Evolutionary conservation across 2,888 invertebrate genomes (phyloP), one percentile per base, ranked within the genome.

Genomic region (Serrognathus titanus): DNA sequence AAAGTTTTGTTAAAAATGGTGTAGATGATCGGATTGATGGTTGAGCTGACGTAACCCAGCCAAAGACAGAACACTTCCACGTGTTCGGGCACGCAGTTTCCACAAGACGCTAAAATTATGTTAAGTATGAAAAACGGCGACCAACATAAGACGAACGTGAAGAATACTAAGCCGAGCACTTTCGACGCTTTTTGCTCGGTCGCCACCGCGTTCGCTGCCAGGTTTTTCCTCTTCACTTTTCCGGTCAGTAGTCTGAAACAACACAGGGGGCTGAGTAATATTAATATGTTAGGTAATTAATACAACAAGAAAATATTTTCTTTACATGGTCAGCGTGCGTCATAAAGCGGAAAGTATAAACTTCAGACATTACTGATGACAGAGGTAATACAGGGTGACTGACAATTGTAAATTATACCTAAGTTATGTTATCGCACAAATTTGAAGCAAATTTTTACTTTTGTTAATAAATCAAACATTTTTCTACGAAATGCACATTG

Each of bases 121-220:
- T 95, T 95, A 56, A 93, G 82, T 51, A 92, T 81, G 78, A 95
- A 95, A 77, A 95, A 96, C 1, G 95, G 95, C 13, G 92, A 88
- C 95, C 95, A 95, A 74, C 94, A 94, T 8, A 94, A 79, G 51
- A 94, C 94, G 76, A 95, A 95, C 0, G 92, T 92, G 78, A 92
- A 92, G 80, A 96, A 96, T 0, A 95, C 94, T 41, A 95, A 79
- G 0, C 94, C 94, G 5, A 96, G 81, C 1, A 92, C 94, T 79
- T 96, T 95, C 53, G 94, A 94, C 1, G 97, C 97, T 73, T 96
- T 97, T 75, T 96, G 95, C 75, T 97, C 95, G 35, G 90, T 90
- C n/a, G 90, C 90, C 2, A 92, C 91, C 0, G 90, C 89, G 71
- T 90, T 90, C 8, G 89, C 89, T 1, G 90, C 87, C 61, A 89